phyloP scores from a whole-genome alignment of 2,113 vertebrate species.

The Sceloporus undulatus region DNA sequence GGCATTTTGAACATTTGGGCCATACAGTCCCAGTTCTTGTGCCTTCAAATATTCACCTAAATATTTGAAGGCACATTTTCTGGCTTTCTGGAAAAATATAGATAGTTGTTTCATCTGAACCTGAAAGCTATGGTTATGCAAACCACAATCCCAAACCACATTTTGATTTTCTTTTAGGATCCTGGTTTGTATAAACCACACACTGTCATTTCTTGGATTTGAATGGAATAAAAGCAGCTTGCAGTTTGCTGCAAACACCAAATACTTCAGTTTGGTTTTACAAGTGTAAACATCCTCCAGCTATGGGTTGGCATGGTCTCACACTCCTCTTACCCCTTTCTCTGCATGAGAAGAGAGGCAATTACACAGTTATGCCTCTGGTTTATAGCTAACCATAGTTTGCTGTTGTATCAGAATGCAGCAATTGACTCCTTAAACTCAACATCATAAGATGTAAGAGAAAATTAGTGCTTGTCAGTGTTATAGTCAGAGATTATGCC shows the following conservation, averaged over 20 bases:
- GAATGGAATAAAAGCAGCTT: neutral
- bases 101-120: neutral
- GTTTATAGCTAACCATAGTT: neutral
- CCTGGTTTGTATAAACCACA: neutral
- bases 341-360: neutral
- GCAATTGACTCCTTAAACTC: constrained; percentile 37
- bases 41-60: too few relatives aligned
- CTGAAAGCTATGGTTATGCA: neutral
- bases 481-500: constrained; percentile 30
- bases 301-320: too few relatives aligned
- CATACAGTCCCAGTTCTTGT: too few relatives aligned
- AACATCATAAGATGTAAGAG: constrained; percentile 53
- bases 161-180: neutral
- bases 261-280: neutral
- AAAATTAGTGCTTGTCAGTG: constrained; percentile 50
- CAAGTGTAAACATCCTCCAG: too few relatives aligned
- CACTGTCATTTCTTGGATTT: neutral
- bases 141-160: neutral
- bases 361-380: neutral
- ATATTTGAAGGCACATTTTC: neutral
- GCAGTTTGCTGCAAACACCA: neutral
- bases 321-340: neutral
- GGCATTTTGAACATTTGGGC: too few relatives aligned
- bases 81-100: neutral
- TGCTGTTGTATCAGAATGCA: neutral